Base-by-base conservation (phyloP, 1,140 invertebrate genomes). In the Spodoptera litura region DNA sequence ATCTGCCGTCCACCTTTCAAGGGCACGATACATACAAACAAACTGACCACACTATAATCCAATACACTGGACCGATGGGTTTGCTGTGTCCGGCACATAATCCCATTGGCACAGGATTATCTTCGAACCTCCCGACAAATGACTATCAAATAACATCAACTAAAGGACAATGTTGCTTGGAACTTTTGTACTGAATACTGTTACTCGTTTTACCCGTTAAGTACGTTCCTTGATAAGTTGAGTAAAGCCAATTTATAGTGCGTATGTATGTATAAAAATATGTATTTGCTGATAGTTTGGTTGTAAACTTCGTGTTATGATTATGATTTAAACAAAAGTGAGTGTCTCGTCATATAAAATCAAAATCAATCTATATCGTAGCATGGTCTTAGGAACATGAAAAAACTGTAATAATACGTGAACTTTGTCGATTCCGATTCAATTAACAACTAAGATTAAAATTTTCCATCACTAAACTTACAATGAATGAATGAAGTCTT, bases 51-150 rank as follows among this genome's bases (percentile, higher is more conserved):
- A 81, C 38, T 38, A 71, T 87, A 92, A 92, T 90, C 91, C 90
- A 85, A 90, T 91, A 86, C 70, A 64, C 58, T n/a, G 59, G 51
- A 55, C 3, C 72, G 87, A 93, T 93, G 89, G 85, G 81, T 88
- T 89, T 89, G 81, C 83, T 90, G 25, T 89, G 90, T 93, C 83
- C 87, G 72, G 52, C 70, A 15, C 59, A 62, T 93, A 92, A 93
- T 93, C 91, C 89, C 78, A 89, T 93, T 90, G 82, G 52, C 27
- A 35, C 27, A 61, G 90, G 91, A 92, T 93, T 89, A 93, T 88
- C 89, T 74, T 58, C 76, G 75, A 70, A 71, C 20, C 55, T 11
- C n/a, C 59, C 35, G 79, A 64, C 56, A 87, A 86, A 87, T 92
- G 89, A 88, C 87, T 86, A 86, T 73, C 80, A 64, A 64, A 74